These are phyloP conservation scores for Magallana angulata DNA, from an alignment of 1,140 invertebrate species.

Conservation along the genomic window DNA sequence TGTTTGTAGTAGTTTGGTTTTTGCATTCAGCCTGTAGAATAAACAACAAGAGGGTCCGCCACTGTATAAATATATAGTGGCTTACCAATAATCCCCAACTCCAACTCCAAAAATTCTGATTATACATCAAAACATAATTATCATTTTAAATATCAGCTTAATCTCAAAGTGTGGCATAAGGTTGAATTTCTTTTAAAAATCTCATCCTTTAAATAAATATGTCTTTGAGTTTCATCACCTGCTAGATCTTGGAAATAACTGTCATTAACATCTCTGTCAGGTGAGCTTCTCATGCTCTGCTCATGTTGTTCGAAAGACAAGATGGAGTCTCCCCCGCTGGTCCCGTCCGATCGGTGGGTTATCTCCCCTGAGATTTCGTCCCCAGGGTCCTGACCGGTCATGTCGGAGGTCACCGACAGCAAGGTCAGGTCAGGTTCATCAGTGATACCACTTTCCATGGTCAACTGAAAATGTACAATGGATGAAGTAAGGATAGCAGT, in stretches of 20 bases:
- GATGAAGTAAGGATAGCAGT: background rate
- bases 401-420: constrained; percentile 58
- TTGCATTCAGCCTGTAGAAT: too few species aligned
- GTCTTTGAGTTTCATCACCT: constrained; percentile 2
- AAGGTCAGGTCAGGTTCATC: constrained; percentile 63
- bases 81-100: too few species aligned
- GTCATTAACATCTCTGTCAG: background rate
- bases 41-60: too few species aligned
- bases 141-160: too few species aligned
- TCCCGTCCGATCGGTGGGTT: constrained; percentile 42
- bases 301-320: constrained; percentile 68
- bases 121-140: too few species aligned
- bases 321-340: constrained; percentile 57
- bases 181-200: too few species aligned
- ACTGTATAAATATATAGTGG: too few species aligned
- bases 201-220: background rate
- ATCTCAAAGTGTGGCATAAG: too few species aligned
- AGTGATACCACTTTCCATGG: constrained; percentile 60
- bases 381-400: constrained; percentile 24
- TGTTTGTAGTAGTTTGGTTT: too few species aligned
- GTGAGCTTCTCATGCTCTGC: constrained; percentile 46
- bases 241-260: constrained; percentile 22
- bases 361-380: constrained; percentile 51
- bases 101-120: too few species aligned
- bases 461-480: constrained; percentile 51